phyloP scores from a whole-genome alignment of 2,888 invertebrate genomes.

The Melanchra persicariae region DNA sequence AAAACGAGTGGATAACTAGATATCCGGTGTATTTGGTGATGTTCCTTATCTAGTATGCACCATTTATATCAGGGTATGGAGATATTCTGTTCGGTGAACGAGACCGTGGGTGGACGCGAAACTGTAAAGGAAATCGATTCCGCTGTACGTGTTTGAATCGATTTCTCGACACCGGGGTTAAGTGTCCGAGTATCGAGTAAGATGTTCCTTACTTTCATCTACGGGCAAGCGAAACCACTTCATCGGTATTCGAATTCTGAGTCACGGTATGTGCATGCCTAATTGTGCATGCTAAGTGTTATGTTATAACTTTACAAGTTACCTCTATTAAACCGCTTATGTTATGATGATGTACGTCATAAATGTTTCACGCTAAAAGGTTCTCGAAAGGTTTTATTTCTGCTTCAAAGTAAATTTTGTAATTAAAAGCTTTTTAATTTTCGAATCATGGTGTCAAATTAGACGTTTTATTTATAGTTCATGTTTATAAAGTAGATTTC shows the following conservation, averaged over 20 bases:
- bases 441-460: neutral
- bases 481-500: constrained; percentile 14
- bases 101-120: constrained; percentile 83
- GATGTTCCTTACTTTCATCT: constrained; percentile 76
- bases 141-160: constrained; percentile 79
- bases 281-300: constrained; percentile 61
- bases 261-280: constrained; percentile 59
- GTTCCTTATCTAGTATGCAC: constrained; percentile 59
- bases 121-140: constrained; percentile 84
- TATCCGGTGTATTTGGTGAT: constrained; percentile 55
- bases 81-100: constrained; percentile 72
- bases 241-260: constrained; percentile 51
- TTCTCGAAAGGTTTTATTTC: constrained; percentile 40
- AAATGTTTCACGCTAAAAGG: constrained; percentile 37
- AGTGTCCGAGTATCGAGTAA: constrained; percentile 83
- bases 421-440: constrained; percentile 24
- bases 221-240: constrained; percentile 60
- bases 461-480: constrained; percentile 16
- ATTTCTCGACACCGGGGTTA: constrained; percentile 84
- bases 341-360: constrained; percentile 51
- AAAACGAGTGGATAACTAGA: constrained; percentile 33
- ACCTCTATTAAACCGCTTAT: constrained; percentile 42
- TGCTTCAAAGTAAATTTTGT: constrained; percentile 5
- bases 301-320: constrained; percentile 45
- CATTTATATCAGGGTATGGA: constrained; percentile 74